phyloP scores from a whole-genome alignment of 2,888 invertebrate species.

The Poecilus cupreus region DNA sequence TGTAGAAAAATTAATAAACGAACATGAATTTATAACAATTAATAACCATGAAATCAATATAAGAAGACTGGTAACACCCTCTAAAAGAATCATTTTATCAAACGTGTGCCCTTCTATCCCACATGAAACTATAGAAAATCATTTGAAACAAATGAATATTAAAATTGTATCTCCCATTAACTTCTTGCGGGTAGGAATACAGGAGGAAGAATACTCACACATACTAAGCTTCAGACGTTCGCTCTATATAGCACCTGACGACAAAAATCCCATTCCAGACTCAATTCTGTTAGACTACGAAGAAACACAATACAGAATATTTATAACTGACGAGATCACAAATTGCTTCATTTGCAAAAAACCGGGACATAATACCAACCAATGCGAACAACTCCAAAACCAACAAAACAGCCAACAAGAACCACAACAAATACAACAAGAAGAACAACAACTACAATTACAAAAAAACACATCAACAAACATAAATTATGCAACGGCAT shows the following conservation, averaged over 20 bases:
- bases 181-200: conserved; percentile 14
- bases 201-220: conserved; percentile 12
- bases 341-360: no score
- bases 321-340: no score
- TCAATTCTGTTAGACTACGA: no score
- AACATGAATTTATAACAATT: conserved; percentile 12
- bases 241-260: no score
- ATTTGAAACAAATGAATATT: background rate
- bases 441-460: no score
- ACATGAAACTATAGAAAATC: conserved; percentile 15
- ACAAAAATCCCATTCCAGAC: background rate
- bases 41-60: conserved; percentile 15
- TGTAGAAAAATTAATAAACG: conserved; percentile 40
- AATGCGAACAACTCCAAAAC: no score
- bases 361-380: no score
- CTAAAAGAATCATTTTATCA: conserved; percentile 50
- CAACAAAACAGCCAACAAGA: no score
- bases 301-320: no score
- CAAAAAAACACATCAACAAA: background rate
- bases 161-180: background rate
- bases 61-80: conserved; percentile 17
- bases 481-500: background rate
- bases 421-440: no score
- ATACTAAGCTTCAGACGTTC: conserved; percentile 20
- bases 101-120: conserved; percentile 42